These are phyloP conservation scores for Aurelia sp. DNA, from an alignment of 30 jellyfish, hydroid and myxozoan species.

Conservation along the genomic window DNA sequence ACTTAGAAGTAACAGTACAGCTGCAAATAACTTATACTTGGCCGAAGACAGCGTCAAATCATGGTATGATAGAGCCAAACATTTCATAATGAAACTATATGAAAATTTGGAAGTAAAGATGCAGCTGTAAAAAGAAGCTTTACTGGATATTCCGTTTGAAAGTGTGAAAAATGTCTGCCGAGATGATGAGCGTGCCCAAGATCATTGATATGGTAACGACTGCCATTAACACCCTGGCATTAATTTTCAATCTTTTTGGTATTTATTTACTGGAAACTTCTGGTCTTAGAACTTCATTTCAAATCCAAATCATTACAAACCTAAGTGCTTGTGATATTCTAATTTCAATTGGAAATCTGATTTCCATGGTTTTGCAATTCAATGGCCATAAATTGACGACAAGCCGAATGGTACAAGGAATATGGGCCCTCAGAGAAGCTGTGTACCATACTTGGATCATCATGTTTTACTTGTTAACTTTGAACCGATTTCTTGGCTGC, in stretches of 20 bases:
- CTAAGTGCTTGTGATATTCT: background rate
- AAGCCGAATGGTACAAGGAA: background rate
- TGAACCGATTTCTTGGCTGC: constrained; percentile 22
- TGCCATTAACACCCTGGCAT: background rate
- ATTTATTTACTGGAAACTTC: background rate
- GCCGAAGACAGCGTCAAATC: too few relatives aligned
- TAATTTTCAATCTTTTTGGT: background rate
- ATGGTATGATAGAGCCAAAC: too few relatives aligned
- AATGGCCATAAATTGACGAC: background rate
- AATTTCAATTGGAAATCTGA: background rate
- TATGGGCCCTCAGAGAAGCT: background rate
- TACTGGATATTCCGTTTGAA: too few relatives aligned
- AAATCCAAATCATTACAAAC: background rate
- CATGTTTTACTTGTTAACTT: constrained; percentile 5
- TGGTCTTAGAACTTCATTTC: background rate
- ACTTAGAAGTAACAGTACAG: too few relatives aligned
- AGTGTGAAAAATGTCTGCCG: too few relatives aligned
- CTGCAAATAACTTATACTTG: too few relatives aligned
- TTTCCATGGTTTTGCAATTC: too few relatives aligned
- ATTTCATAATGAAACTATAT: too few relatives aligned
- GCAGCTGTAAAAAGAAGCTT: too few relatives aligned
- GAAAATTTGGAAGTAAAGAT: too few relatives aligned
- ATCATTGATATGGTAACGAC: background rate
- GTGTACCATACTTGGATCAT: background rate
- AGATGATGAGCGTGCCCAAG: too few relatives aligned